Percentiles rank a stretch among this genome's conserved stretches.
Conservation (phyloP, 2,797 vertebrate genomes). For the Syngnathus acus region DNA sequence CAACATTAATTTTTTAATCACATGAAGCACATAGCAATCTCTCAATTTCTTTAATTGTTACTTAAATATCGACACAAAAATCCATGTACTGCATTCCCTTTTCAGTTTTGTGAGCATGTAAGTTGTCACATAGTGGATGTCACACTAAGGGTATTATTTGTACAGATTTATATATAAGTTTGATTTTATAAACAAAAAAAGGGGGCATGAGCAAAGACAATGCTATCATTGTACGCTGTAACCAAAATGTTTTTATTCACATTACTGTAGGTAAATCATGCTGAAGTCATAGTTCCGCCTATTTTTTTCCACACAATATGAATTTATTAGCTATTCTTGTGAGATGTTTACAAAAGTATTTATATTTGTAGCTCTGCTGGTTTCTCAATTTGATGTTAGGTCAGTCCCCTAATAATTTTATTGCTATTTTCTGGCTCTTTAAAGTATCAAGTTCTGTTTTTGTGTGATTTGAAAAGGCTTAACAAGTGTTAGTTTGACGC, state of each 20-base stretch:
- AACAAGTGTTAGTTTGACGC: not conserved
- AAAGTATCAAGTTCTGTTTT: constrained; percentile 8
- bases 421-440: not conserved
- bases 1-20: not conserved
- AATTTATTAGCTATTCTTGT: constrained; percentile 13
- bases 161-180: constrained; percentile 37
- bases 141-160: constrained; percentile 31
- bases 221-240: constrained; percentile 34
- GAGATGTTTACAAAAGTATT: constrained; percentile 33
- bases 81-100: not conserved
- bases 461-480: constrained; percentile 9
- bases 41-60: not conserved
- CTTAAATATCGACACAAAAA: not conserved
- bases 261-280: constrained; percentile 23
- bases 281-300: constrained; percentile 18
- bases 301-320: constrained; percentile 5
- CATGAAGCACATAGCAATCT: not conserved
- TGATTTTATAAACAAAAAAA: constrained; percentile 22
- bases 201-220: constrained; percentile 26
- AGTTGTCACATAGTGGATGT: constrained; percentile 31
- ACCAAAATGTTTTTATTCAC: constrained; percentile 35
- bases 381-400: not conserved
- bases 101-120: constrained; percentile 22
- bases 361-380: constrained; percentile 25
- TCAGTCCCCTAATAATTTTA: constrained; percentile 4